A percentile compares a stretch with the other conserved stretches of the same genome.
Conservation (phyloP, 2,888 invertebrate species). For the Cataglyphis rosenhaueri region DNA sequence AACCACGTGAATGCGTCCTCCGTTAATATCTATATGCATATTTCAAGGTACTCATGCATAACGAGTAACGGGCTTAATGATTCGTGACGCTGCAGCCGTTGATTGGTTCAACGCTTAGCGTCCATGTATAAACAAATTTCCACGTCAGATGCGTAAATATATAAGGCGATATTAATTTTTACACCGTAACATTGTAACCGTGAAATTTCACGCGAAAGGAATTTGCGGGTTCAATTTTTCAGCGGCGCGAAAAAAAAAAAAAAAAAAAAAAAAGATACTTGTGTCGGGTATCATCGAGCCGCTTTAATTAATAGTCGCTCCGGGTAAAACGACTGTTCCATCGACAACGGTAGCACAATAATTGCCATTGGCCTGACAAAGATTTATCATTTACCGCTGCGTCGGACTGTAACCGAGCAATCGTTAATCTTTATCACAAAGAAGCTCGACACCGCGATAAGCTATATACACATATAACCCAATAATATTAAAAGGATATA, state of each 20-base stretch:
- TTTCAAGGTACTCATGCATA: slow-evolving; percentile 9
- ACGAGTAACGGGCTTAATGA: background rate
- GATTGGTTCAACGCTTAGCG: background rate
- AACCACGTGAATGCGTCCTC: slow-evolving; percentile 8
- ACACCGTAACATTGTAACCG: background rate
- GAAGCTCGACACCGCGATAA: slow-evolving; percentile 7
- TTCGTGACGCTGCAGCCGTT: background rate
- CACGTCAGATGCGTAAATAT: background rate
- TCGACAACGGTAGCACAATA: slow-evolving; percentile 62
- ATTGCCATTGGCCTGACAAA: slow-evolving; percentile 64
- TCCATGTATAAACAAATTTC: background rate
- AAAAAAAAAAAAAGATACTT: slow-evolving; percentile 42
- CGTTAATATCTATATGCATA: slow-evolving; percentile 14
- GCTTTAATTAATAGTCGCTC: slow-evolving; percentile 67
- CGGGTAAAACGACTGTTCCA: slow-evolving; percentile 63
- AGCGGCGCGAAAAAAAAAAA: slow-evolving; percentile 15
- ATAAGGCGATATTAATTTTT: background rate
- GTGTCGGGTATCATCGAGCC: slow-evolving; percentile 46
- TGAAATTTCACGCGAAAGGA: background rate
- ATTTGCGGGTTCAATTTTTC: slow-evolving; percentile 25
- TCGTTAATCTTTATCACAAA: slow-evolving; percentile 63
- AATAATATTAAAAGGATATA: slow-evolving; percentile 33
- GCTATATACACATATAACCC: slow-evolving; percentile 8
- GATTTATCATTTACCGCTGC: slow-evolving; percentile 66
- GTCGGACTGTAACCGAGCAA: slow-evolving; percentile 4